Percentiles rank a stretch among this genome's conserved stretches.
Evolutionary conservation across 2,113 vertebrate species (phyloP).

Genomic region (Trichechus manatus): DNA sequence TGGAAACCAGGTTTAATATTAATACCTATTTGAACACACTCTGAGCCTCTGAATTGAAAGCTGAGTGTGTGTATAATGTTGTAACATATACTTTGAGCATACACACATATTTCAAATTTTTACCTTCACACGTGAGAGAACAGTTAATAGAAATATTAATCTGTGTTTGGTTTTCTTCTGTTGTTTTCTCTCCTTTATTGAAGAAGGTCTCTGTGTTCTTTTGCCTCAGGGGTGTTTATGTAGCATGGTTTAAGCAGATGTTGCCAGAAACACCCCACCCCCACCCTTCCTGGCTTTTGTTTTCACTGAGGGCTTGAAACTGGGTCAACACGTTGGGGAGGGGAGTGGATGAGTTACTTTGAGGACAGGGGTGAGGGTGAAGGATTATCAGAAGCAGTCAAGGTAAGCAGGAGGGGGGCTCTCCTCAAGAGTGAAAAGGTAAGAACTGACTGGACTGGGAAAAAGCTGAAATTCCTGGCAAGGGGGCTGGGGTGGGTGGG

Average conservation of each 20-base stretch:
- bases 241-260: background rate
- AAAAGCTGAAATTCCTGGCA: background rate
- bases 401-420: background rate
- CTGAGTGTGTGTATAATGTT: too few relatives aligned
- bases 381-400: background rate
- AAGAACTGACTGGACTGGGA: too few relatives aligned
- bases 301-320: background rate
- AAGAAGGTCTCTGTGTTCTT: slow-evolving; percentile 29
- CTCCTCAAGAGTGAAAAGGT: background rate
- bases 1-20: background rate
- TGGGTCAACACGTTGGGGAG: background rate
- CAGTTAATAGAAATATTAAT: slow-evolving; percentile 5
- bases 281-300: slow-evolving; percentile 45
- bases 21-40: background rate
- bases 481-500: too few relatives aligned
- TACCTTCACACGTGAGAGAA: background rate
- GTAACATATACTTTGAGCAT: background rate
- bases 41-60: background rate
- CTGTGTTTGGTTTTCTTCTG: slow-evolving; percentile 11
- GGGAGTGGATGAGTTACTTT: background rate
- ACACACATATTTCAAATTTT: background rate
- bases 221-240: slow-evolving; percentile 30
- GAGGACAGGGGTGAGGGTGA: background rate
- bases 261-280: slow-evolving; percentile 27
- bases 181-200: background rate